phyloP scores from a whole-genome alignment of 2,888 invertebrate species.

The Melinaea marsaeus region DNA sequence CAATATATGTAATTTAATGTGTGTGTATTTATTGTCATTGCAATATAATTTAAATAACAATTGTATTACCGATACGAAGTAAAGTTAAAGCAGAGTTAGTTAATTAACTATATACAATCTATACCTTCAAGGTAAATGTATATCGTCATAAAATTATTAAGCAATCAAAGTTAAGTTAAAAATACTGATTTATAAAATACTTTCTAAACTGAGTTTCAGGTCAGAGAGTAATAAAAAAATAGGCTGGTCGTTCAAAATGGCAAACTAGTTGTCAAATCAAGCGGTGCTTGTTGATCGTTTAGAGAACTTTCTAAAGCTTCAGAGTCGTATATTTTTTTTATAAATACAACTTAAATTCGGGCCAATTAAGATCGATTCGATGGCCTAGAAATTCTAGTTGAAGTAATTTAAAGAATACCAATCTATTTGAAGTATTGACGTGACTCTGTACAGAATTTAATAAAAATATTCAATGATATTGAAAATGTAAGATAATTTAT shows the following conservation, averaged over 20 bases:
- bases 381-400: conserved; percentile 33
- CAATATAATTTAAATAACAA: too few species aligned
- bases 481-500: conserved; percentile 10
- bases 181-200: neutral
- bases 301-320: conserved; percentile 6
- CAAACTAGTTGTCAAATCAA: conserved; percentile 5
- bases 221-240: neutral
- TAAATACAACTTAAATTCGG: conserved; percentile 28
- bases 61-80: too few species aligned
- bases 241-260: neutral
- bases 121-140: too few species aligned
- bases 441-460: neutral
- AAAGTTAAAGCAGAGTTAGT: too few species aligned
- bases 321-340: neutral
- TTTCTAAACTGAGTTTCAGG: neutral
- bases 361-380: conserved; percentile 36
- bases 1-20: too few species aligned
- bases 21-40: too few species aligned
- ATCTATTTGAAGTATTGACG: conserved; percentile 17
- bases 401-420: conserved; percentile 21
- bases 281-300: conserved; percentile 1
- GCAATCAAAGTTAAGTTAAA: too few species aligned
- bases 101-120: too few species aligned
- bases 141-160: too few species aligned
- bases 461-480: conserved; percentile 7